These are phyloP conservation scores for Kryptolebias ocellatus DNA, from an alignment of 2,797 vertebrate genomes.

Conservation along the genomic window DNA sequence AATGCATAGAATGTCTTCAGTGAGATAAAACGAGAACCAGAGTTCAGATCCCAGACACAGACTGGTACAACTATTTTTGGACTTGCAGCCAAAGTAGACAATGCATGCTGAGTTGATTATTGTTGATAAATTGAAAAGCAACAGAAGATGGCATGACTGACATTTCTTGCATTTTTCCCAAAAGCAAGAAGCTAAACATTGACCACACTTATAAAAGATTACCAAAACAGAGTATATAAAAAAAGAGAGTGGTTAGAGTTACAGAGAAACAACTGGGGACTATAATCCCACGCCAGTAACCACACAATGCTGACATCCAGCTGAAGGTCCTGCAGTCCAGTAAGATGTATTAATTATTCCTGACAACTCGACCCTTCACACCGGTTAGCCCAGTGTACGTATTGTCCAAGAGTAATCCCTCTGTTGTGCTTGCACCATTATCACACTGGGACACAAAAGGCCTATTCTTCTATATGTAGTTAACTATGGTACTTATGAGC, in stretches of 20 bases:
- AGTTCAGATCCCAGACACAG: constrained; percentile 15
- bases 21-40: neutral
- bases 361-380: constrained; percentile 50
- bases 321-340: constrained; percentile 36
- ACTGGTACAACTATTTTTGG: constrained; percentile 30
- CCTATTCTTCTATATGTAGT: constrained; percentile 70
- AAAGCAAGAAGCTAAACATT: constrained; percentile 48
- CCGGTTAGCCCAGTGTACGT: constrained; percentile 56
- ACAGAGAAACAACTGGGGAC: constrained; percentile 10
- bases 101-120: constrained; percentile 42
- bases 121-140: constrained; percentile 45
- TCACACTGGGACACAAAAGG: constrained; percentile 68
- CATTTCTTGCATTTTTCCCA: constrained; percentile 44
- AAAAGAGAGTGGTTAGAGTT: constrained; percentile 30
- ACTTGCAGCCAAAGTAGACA: constrained; percentile 46
- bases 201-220: constrained; percentile 29
- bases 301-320: constrained; percentile 25
- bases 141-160: constrained; percentile 31
- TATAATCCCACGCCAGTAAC: constrained; percentile 38
- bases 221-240: constrained; percentile 5
- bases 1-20: neutral
- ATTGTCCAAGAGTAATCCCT: constrained; percentile 68
- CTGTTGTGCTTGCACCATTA: constrained; percentile 67
- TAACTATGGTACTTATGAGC: constrained; percentile 66
- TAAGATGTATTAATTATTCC: constrained; percentile 70